Base-by-base conservation (phyloP, 2,797 vertebrate genomes). In the Oreochromis mossambicus region DNA sequence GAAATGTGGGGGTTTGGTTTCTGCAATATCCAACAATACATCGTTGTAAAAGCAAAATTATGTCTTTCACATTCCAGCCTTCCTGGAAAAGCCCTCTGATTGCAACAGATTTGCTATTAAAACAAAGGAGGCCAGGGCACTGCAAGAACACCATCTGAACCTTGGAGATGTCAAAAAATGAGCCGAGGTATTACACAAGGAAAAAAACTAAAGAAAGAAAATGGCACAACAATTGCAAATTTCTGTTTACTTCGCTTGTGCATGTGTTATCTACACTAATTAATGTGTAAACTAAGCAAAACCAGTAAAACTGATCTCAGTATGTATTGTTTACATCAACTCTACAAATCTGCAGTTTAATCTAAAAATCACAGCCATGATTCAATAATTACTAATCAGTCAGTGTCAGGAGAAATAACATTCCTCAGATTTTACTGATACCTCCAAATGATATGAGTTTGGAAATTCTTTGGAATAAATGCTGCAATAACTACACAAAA, bases 21-120 rank as follows among this genome's bases (percentile, higher is more conserved):
- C 80, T 91, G 87, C 83, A 90, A 91, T 92, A 93, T 93, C 86
- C 87, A 92, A 92, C 81, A 94, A 92, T 92, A 88, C 86, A 89
- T 85, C 32, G 82, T 83, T 93, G 85, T 87, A 91, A 91, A 91
- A 89, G 88, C 87, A 89, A 89, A 94, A 93, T 91, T 85, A 94
- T 92, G 86, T 85, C 89, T 91, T 91, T 93, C 90, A 91, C 77
- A 34, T 91, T 36, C 7, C n/a, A 77, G 87, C 83, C 86, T 93
- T 91, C 86, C 29, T 26, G 90, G 90, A 94, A 95, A 93, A 92
- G 78, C 78, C 80, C 75, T 86, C 75, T 94, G 89, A 95, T 94
- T 94, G 88, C 89, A 95, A 90, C 70, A 91, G 80, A 92, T 89
- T 92, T 91, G 56, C 81, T 84, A 79, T 93, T 90, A 90, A 92